Base-by-base conservation (phyloP, 2,888 invertebrate species). In the Pyrocoelia pectoralis region DNA sequence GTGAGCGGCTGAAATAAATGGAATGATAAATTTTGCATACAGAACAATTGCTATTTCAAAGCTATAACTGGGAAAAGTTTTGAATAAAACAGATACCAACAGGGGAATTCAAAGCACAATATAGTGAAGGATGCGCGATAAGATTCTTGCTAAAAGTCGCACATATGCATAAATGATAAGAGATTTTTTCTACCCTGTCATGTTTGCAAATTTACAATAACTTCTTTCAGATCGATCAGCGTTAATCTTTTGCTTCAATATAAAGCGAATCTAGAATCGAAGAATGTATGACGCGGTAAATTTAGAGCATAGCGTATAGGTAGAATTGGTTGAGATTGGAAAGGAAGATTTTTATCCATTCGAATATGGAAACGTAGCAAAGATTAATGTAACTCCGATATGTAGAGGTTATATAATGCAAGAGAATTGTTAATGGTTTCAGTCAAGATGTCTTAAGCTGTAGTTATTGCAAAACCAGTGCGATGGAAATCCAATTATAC, bases 81-180 rank as follows among this genome's bases (percentile, higher is more conserved):
- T 51, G 49, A 24, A 43, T 51, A 28, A 58, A 40, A 51, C 49
- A 17, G 40, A 52, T 56, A 56, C 41, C 56, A 40, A 43, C 48
- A 33, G 53, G 57, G 40, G 53, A 41, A 52, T 58, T 52, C 19
- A 33, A 19, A 60, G 28, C 48, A 14, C 43, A 65, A 60, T 56
- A 52, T 24, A 52, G 50, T 56, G 48, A 56, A 49, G 41, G 40
- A 48, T 40, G 53, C 52, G 48, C 52, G 48, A 38, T 52, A 60
- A 60, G 60, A 59, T 57, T 57, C 38, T 38, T 38, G 57, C 52
- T 33, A 63, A 54, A 67, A 67, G 64, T 67, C 67, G 66, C 66
- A 60, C 43, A 43, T 43, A 43, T 15, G 43, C 43, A 43, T 13
- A 43, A 43, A 13, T 33, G 33, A 33, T 24, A 24, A 24, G n/a